Percentiles rank a stretch among this genome's conserved stretches.
These are phyloP conservation scores for Drosophila imparisetae DNA, from an alignment of 2,888 invertebrate species.

Conservation along the genomic window DNA sequence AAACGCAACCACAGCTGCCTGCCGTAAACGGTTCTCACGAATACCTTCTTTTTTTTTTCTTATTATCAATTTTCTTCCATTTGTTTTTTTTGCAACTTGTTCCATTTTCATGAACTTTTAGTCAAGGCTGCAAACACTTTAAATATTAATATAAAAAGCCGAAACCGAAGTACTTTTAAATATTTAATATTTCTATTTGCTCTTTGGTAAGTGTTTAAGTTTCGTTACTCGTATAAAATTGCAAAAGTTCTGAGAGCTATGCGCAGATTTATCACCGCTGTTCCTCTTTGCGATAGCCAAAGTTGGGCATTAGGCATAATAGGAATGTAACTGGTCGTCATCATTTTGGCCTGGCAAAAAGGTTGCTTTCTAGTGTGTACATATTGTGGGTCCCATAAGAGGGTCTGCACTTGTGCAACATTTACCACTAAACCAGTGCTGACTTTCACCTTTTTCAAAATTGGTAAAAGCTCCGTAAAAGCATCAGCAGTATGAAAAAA, in stretches of 20 bases:
- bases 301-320: conserved; percentile 29
- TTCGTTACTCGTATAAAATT: conserved; percentile 47
- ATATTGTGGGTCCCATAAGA: neutral
- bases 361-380: neutral
- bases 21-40: conserved; percentile 9
- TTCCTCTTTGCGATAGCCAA: conserved; percentile 23
- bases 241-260: conserved; percentile 51
- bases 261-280: conserved; percentile 52
- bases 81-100: conserved; percentile 20
- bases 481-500: neutral
- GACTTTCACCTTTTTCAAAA: neutral
- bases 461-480: neutral
- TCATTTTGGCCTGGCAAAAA: conserved; percentile 14
- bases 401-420: conserved; percentile 6
- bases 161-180: conserved; percentile 48
- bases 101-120: conserved; percentile 27
- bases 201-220: conserved; percentile 42
- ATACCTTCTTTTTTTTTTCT: conserved; percentile 1
- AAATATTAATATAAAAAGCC: conserved; percentile 52
- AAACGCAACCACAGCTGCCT: conserved; percentile 8
- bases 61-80: neutral
- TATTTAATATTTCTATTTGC: conserved; percentile 59
- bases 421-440: conserved; percentile 2
- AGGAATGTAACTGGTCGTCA: conserved; percentile 32
- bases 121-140: conserved; percentile 41